Base-by-base conservation (phyloP, 2,113 vertebrate genomes). In the Pogona vitticeps region DNA sequence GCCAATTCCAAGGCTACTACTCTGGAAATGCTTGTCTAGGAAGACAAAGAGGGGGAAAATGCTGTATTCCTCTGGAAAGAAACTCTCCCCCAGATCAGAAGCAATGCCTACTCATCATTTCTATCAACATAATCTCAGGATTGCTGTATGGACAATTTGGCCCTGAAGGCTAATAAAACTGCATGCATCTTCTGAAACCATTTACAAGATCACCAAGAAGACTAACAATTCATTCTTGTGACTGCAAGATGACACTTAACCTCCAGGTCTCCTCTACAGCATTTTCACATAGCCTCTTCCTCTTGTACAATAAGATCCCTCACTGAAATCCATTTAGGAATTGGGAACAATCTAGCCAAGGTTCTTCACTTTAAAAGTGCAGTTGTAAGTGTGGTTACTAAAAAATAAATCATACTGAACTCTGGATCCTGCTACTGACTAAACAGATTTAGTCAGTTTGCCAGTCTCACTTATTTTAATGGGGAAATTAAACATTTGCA, bases 11-110 rank as follows among this genome's bases (percentile, higher is more conserved):
- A 42, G 21, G 33, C n/a, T 52, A 15, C 36, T 8, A 15, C 36
- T 8, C 20, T 21, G 36, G 70, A 72, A 71, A 59, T 12, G 8
- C 65, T 76, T 6, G 18, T 7, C 20, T 84, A 31, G 31, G 23
- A 6, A 26, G 36, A 59, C 33, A 79, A 21, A 80, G 26, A 90
- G 89, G 61, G 56, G 79, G 70, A 89, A 91, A 87, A 91, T 76
- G 65, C 88, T 33, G 58, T 59, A 59, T 80, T 20, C n/a, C 38
- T 28, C 59, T 61, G 56, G 56, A 83, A 65, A n/a, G 18, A 76
- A 84, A 84, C 23, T 5, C 28, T 58, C 13, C 13, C n/a, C 42
- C 76, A 52, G 31, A 40, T 52, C 67, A 81, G 56, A 31, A 33
- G 63, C 6, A 86, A 73, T 80, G 38, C 38, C 4, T 46, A 28